A percentile compares a stretch with the other conserved stretches of the same genome.
Conservation (phyloP, 2,113 vertebrate genomes). For the Crotophaga sulcirostris region DNA sequence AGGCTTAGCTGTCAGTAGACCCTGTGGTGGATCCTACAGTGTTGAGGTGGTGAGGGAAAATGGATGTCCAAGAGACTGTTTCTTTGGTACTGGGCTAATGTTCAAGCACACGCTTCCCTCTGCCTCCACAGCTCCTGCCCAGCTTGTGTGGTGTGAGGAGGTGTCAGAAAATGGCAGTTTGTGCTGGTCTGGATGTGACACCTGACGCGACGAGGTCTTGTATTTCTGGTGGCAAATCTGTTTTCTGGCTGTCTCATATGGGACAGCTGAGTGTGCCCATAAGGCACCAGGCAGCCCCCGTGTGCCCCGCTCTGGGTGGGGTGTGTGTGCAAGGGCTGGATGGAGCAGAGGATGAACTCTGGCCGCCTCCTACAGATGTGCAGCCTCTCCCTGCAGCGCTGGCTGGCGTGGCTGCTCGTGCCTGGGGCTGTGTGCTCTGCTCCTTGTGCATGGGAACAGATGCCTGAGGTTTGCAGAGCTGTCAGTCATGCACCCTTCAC, state of each 20-base stretch:
- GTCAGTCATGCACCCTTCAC: constrained; percentile 31
- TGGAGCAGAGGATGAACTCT: background rate
- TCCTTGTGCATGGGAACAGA: background rate
- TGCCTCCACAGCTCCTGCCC: background rate
- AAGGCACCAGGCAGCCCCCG: background rate
- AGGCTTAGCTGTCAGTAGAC: background rate
- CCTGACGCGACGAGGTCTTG: background rate
- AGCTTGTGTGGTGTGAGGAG: accelerated
- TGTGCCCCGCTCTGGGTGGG: background rate
- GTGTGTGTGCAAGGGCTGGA: background rate
- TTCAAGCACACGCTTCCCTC: background rate
- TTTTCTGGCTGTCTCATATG: background rate
- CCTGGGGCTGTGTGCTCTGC: background rate
- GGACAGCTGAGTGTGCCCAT: background rate
- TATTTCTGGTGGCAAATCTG: background rate
- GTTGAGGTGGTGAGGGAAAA: background rate
- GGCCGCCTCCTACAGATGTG: too few relatives aligned
- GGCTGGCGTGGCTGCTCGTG: background rate
- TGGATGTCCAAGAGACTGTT: background rate
- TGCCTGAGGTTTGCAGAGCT: background rate
- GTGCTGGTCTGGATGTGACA: background rate
- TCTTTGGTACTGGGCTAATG: background rate
- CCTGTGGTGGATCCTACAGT: background rate
- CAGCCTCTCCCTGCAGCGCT: background rate
- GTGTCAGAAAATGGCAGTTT: background rate